phyloP scores from a whole-genome alignment of 2,888 invertebrate genomes.

The Acronicta psi region DNA sequence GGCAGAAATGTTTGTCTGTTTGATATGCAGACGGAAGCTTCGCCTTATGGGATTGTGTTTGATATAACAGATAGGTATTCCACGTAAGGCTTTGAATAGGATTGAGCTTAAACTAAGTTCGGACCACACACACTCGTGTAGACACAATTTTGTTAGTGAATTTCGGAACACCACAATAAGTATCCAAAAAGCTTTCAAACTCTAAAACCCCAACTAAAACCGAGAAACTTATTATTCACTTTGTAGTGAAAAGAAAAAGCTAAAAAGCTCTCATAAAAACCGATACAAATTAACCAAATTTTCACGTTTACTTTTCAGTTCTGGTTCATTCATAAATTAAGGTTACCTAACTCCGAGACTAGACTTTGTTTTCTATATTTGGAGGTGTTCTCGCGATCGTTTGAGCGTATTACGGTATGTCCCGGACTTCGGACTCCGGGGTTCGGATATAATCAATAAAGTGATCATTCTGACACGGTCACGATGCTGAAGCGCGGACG shows the following conservation, averaged over 20 bases:
- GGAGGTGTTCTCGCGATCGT: constrained; percentile 30
- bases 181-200: background rate
- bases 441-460: constrained; percentile 84
- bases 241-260: constrained; percentile 1
- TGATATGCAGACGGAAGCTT: constrained; percentile 21
- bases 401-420: constrained; percentile 57
- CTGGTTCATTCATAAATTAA: constrained; percentile 40
- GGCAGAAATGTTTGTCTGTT: constrained; percentile 1
- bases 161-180: no score
- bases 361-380: constrained; percentile 29
- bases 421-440: constrained; percentile 28
- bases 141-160: background rate
- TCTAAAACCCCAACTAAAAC: background rate
- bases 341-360: constrained; percentile 30
- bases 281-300: constrained; percentile 1
- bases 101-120: background rate
- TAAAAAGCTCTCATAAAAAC: constrained; percentile 7
- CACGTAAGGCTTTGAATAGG: background rate
- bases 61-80: background rate
- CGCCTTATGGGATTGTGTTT: background rate
- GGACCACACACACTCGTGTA: background rate
- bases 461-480: constrained; percentile 85
- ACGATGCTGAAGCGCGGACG: constrained; percentile 80
- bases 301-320: constrained; percentile 46
- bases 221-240: constrained; percentile 1